Percentiles rank a stretch among this genome's conserved stretches.
Evolutionary conservation across 2,888 invertebrate species (phyloP).

Genomic region (Drosophila pseudotalamancana): DNA sequence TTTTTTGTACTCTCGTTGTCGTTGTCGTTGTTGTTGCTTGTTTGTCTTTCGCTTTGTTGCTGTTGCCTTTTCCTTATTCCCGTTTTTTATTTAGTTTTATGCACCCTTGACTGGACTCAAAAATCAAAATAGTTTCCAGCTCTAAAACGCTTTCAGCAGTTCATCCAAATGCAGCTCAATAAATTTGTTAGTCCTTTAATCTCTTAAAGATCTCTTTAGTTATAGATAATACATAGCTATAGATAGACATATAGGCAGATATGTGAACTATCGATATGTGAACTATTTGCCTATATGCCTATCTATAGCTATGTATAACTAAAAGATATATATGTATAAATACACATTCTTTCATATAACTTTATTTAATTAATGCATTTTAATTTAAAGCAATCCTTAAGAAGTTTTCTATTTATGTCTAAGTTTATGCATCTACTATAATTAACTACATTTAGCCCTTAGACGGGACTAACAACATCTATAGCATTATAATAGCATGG

Average conservation of each 20-base stretch:
- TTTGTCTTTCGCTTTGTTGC: conserved; percentile 24
- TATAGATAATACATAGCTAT: too few species aligned
- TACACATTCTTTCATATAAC: too few species aligned
- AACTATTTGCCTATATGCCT: neutral
- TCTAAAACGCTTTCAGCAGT: neutral
- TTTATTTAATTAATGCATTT: too few species aligned
- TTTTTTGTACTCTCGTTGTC: conserved; percentile 26
- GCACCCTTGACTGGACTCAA: neutral
- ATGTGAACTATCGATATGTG: neutral
- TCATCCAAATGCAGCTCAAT: conserved; percentile 3
- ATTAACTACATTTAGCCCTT: too few species aligned
- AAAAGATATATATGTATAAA: too few species aligned
- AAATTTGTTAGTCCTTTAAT: neutral
- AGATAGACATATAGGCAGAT: neutral
- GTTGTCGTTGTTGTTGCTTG: conserved; percentile 11
- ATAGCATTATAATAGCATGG: too few species aligned
- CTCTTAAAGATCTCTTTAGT: too few species aligned
- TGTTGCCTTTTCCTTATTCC: neutral
- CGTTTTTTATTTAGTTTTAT: conserved; percentile 1
- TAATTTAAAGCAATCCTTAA: too few species aligned
- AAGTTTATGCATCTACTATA: too few species aligned
- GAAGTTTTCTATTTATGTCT: too few species aligned
- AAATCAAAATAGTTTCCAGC: conserved; percentile 36
- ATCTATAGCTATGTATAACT: neutral
- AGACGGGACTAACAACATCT: too few species aligned